Percentiles rank a stretch among this genome's conserved stretches.
Conservation (phyloP, 2,113 vertebrate species). For the Theropithecus gelada region DNA sequence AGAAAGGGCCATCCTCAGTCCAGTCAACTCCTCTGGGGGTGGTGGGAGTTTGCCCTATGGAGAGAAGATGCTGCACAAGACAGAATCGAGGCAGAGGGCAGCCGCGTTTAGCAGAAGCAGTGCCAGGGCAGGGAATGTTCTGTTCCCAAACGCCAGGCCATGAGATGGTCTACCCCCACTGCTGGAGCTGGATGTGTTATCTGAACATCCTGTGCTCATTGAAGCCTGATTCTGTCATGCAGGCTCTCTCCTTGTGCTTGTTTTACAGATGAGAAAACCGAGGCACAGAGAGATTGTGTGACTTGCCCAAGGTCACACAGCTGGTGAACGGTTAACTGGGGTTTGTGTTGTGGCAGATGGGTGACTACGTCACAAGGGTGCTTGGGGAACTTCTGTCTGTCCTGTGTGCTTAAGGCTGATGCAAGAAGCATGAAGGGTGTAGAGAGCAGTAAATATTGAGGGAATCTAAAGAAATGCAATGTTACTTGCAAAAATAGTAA, state of each 20-base stretch:
- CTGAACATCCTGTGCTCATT: neutral
- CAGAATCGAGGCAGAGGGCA: neutral
- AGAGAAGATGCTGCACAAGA: neutral
- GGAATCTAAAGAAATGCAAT: neutral
- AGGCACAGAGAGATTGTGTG: neutral
- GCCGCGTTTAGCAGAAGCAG: neutral
- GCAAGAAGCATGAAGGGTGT: neutral
- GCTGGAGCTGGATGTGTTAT: neutral
- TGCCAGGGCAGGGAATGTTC: neutral
- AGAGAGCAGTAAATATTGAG: neutral
- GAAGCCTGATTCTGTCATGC: neutral
- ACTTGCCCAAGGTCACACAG: neutral
- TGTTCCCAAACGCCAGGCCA: accelerated
- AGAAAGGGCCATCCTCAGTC: neutral
- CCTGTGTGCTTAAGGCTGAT: neutral
- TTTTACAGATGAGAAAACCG: neutral
- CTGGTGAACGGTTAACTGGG: neutral
- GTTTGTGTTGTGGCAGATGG: neutral
- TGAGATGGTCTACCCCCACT: neutral
- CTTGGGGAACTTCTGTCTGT: too few relatives aligned
- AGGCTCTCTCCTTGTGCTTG: neutral
- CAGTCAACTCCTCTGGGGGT: neutral
- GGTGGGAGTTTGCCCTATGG: neutral
- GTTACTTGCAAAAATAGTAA: neutral
- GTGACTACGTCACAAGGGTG: neutral